Conservation (phyloP, 1,140 invertebrate species). For the Drosophila takahashii region DNA sequence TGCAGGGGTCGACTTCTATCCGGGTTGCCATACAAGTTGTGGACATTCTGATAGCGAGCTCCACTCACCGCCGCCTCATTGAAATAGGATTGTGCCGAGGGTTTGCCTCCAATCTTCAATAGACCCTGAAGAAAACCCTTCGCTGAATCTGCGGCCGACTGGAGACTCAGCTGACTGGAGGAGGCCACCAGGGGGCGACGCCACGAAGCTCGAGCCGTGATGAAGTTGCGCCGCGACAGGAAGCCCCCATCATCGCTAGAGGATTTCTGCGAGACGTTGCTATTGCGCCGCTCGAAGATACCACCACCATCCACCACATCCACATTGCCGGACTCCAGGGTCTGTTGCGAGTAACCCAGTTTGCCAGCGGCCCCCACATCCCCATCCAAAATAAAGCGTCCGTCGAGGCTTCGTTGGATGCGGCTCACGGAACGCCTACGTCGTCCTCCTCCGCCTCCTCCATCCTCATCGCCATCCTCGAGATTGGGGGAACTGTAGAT, state of each 20-base stretch:
- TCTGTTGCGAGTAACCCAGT: conserved; percentile 46
- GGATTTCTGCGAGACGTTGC: conserved; percentile 88
- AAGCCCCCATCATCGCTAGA: conserved; percentile 94
- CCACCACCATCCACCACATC: conserved; percentile 68
- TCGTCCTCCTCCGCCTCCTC: conserved; percentile 26
- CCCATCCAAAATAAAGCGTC: conserved; percentile 89
- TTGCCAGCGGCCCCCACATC: conserved; percentile 28
- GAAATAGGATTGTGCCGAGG: conserved; percentile 14
- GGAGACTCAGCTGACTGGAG: conserved; percentile 89
- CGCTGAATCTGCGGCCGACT: conserved; percentile 84
- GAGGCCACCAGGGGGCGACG: conserved; percentile 88
- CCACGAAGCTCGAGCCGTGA: conserved; percentile 87
- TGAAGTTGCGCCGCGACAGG: conserved; percentile 86
- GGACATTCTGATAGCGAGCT: conserved; percentile 74
- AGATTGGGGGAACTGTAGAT: conserved; percentile 80
- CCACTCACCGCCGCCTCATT: conserved; percentile 54
- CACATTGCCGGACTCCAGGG: conserved; percentile 32
- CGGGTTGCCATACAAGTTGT: conserved; percentile 59
- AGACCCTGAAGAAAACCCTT: conserved; percentile 73
- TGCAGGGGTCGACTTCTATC: conserved; percentile 67
- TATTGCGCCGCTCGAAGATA: conserved; percentile 86
- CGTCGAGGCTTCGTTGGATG: conserved; percentile 90
- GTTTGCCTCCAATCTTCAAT: conserved; percentile 67
- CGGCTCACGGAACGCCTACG: conserved; percentile 80
- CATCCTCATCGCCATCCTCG: conserved; percentile 54